Evolutionary conservation across 2,888 invertebrate genomes (phyloP).

Genomic region (Lasioglossum calceatum): DNA sequence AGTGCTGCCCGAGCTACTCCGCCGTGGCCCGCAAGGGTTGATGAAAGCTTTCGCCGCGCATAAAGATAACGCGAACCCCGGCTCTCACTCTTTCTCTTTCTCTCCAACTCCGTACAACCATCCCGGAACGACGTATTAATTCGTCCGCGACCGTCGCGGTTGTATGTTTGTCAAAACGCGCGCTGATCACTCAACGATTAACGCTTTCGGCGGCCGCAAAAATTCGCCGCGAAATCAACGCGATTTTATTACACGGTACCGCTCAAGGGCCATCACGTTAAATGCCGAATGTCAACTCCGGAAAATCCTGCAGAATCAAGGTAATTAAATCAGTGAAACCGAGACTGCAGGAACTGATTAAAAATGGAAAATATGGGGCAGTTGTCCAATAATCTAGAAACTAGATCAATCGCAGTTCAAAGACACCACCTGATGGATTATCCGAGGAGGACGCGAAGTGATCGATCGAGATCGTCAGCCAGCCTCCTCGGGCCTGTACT

Average conservation of each 20-base stretch:
- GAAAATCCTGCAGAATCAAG: no score
- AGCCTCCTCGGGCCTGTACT: neutral
- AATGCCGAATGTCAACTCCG: no score
- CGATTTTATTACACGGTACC: neutral
- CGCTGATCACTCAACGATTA: neutral
- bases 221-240: neutral
- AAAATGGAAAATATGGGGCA: neutral
- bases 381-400: neutral
- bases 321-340: no score
- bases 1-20: slow-evolving; percentile 44
- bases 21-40: slow-evolving; percentile 55
- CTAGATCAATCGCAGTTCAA: neutral
- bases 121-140: slow-evolving; percentile 49
- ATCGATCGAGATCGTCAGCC: slow-evolving; percentile 15
- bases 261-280: no score
- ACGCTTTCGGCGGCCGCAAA: neutral
- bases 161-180: slow-evolving; percentile 27
- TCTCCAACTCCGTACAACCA: slow-evolving; percentile 4
- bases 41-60: slow-evolving; percentile 56
- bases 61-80: slow-evolving; percentile 59
- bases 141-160: slow-evolving; percentile 32
- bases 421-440: neutral
- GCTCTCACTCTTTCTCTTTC: slow-evolving; percentile 29
- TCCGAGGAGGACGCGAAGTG: neutral
- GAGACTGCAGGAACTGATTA: no score